These are phyloP conservation scores for Rotaria sp. DNA, from an alignment of 2,888 invertebrate genomes.

Conservation along the genomic window DNA sequence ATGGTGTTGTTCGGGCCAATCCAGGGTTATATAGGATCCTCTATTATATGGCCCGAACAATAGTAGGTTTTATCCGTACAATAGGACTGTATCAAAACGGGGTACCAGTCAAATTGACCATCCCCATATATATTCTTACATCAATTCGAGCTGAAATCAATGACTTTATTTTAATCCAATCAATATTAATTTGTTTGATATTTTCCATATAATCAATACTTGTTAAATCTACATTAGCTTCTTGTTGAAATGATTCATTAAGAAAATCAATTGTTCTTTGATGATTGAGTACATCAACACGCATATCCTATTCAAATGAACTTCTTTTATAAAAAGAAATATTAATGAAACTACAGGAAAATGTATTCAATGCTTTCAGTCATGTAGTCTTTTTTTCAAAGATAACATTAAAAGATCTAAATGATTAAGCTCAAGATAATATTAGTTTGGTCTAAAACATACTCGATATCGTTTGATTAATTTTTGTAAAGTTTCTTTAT, in stretches of 20 bases:
- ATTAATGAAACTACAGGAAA: too few relatives aligned
- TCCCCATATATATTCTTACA: background rate
- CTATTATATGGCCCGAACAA: too few relatives aligned
- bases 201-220: conserved; percentile 22
- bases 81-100: too few relatives aligned
- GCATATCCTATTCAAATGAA: background rate
- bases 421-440: too few relatives aligned
- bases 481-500: conserved; percentile 7
- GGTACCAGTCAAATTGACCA: too few relatives aligned
- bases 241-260: conserved; percentile 20
- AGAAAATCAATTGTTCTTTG: background rate
- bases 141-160: conserved; percentile 18
- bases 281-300: background rate
- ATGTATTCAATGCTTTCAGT: too few relatives aligned
- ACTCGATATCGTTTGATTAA: conserved; percentile 19
- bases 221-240: conserved; percentile 9
- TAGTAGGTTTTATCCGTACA: too few relatives aligned
- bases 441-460: background rate
- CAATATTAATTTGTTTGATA: conserved; percentile 18
- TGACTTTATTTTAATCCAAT: conserved; percentile 19
- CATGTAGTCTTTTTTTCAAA: too few relatives aligned
- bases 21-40: too few relatives aligned
- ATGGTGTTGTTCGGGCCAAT: too few relatives aligned
- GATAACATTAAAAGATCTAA: too few relatives aligned
- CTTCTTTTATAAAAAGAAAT: too few relatives aligned